Evolutionary conservation across 2,888 invertebrate genomes (phyloP), one percentile per base, ranked within the genome.

Genomic region (Andrena bucephala): DNA sequence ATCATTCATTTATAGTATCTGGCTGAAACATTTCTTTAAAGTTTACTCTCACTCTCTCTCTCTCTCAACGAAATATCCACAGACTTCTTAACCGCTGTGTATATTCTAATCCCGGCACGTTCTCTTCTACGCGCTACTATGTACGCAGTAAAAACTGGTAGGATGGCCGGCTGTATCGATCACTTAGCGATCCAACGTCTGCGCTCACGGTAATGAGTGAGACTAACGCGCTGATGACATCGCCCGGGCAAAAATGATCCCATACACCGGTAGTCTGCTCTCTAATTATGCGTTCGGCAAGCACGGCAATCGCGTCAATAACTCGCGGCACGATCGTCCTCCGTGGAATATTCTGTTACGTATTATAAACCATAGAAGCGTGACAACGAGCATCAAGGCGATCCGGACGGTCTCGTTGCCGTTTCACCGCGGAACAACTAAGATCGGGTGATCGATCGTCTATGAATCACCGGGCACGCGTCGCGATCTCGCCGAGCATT

Each of bases 221-320:
- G 50, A 66, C 29, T 71, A 84, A 72, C 59, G 24, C 59, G 70
- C 42, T 33, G 77, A 74, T 57, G 81, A 72, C 81, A 66, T 68
- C 77, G 57, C 8, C n/a, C 16, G 20, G 20, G 36, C 5, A 81
- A 81, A 80, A 77, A 86, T 83, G 62, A 69, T 50, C 20, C 70
- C 57, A 6, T 27, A 36, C 42, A 68, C 57, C 20, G 10, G 59
- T 68, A 68, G 72, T 81, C 79, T 63, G 52, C 77, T 67, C 79
- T 86, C 77, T 84, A 86, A 86, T 86, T 81, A 84, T 52, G 52
- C 31, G 36, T 67, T 63, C 57, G 68, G 71, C 69, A 79, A 77
- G 31, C n/a, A 67, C 62, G 36, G 60, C 57, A 33, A 70, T 84
- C 81, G 73, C 59, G 29, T 42, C 59, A 59, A 80, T 69, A 72